These are phyloP conservation scores for Dreissena polymorpha DNA, from an alignment of 1,140 invertebrate species.

Conservation along the genomic window DNA sequence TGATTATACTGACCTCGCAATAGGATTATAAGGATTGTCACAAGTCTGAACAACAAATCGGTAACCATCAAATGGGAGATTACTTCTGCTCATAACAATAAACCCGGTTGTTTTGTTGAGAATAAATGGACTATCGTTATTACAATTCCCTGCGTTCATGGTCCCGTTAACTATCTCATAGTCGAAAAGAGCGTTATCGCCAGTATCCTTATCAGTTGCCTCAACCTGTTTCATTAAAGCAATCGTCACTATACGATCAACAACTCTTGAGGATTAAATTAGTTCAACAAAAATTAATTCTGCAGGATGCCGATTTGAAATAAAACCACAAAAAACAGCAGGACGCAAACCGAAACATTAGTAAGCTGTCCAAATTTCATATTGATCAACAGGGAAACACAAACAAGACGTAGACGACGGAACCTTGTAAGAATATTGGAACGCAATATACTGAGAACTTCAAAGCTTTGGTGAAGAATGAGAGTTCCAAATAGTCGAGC, in stretches of 20 bases:
- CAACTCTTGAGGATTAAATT: too few species aligned
- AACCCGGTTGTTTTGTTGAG: slow-evolving; percentile 2
- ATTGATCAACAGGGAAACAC: too few species aligned
- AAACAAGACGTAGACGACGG: too few species aligned
- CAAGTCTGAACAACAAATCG: not conserved
- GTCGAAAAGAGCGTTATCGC: not conserved
- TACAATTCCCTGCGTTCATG: not conserved
- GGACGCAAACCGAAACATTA: too few species aligned
- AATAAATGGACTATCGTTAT: not conserved
- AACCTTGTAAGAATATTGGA: too few species aligned
- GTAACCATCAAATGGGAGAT: not conserved
- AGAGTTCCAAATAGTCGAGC: not conserved
- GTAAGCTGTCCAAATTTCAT: too few species aligned
- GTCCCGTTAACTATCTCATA: not conserved
- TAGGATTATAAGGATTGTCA: not conserved
- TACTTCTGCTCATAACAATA: not conserved
- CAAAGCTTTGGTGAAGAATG: not conserved
- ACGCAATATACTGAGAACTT: not conserved
- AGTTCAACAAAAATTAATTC: too few species aligned
- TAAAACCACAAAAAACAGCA: too few species aligned
- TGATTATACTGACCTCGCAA: not conserved
- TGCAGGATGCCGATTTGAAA: too few species aligned
- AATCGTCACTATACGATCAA: too few species aligned
- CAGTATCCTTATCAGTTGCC: slow-evolving; percentile 2
- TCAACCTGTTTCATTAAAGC: not conserved